phyloP scores from a whole-genome alignment of 2,797 vertebrate species.

The Molossus molossus region DNA sequence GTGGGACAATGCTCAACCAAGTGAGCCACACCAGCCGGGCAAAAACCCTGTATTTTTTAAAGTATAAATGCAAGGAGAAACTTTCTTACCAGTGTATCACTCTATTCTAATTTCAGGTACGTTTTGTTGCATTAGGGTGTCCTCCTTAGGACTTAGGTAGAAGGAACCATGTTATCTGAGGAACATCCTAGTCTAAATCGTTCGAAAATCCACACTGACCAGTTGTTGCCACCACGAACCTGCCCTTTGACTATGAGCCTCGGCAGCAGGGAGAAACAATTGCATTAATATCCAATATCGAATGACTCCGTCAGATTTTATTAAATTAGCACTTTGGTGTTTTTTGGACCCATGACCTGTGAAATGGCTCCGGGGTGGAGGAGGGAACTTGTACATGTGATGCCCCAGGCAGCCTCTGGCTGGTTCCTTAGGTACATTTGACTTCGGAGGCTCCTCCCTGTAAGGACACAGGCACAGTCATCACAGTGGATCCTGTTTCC shows the following conservation, averaged over 20 bases:
- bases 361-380: background rate
- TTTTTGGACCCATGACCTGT: constrained; percentile 53
- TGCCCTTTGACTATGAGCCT: background rate
- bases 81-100: background rate
- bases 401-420: accelerated
- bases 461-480: background rate
- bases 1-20: no score
- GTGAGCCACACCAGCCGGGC: no score
- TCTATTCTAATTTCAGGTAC: background rate
- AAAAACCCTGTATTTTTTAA: background rate
- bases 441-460: background rate
- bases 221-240: background rate
- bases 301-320: background rate
- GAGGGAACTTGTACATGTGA: background rate
- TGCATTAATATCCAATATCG: background rate
- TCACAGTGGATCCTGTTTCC: background rate
- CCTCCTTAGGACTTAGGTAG: background rate
- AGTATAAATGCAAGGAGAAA: background rate
- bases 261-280: background rate
- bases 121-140: background rate
- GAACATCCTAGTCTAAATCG: background rate
- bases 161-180: background rate
- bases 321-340: constrained; percentile 48
- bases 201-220: background rate
- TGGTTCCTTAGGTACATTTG: background rate